Base-by-base conservation (phyloP, 1,140 invertebrate genomes). In the Drosophila ficusphila region DNA sequence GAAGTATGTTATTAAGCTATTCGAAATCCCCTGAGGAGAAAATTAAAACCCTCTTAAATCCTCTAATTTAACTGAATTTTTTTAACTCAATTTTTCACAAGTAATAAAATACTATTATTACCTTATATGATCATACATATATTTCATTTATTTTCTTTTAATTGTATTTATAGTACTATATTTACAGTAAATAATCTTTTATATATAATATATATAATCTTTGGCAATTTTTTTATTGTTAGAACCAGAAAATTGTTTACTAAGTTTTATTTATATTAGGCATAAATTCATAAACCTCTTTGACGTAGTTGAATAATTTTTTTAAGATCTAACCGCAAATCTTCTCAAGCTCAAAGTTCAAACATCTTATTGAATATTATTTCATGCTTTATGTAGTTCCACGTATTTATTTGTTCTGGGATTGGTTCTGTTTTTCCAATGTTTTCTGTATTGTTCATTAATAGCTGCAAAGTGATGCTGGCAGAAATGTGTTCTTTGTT, bases 401-500 rank as follows among this genome's bases (percentile, higher is more conserved):
- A 16, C 23, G 38, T 60, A 61, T 58, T 51, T 70, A 52, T 76
- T 76, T 68, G 46, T 70, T 79, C 61, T 48, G 60, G 36, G 46
- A 56, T 53, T 23, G 38, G 36, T 71, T 71, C 44, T 58, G 51
- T 57, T 62, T 65, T 33, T 16, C 34, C 53, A 48, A 57, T 58
- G 53, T 72, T 54, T 54, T 52, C 36, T 27, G 34, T 38, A 46
- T 57, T 56, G 60, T 44, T 64, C 39, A 77, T 78, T 75, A 85
- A 83, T 85, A 57, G 79, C 75, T 71, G 60, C 71, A 76, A 83
- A 85, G 73, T 85, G 76, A 86, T 86, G 70, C 61, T 72, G 65
- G 71, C 81, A 79, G 64, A 46, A 72, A 68, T 64, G 42, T 60
- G 48, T 29, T 65, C 75, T 62, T 79, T 76, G 70, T 79, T 79